Evolutionary conservation across 2,797 vertebrate species (phyloP).

Genomic region (Lacerta agilis): DNA sequence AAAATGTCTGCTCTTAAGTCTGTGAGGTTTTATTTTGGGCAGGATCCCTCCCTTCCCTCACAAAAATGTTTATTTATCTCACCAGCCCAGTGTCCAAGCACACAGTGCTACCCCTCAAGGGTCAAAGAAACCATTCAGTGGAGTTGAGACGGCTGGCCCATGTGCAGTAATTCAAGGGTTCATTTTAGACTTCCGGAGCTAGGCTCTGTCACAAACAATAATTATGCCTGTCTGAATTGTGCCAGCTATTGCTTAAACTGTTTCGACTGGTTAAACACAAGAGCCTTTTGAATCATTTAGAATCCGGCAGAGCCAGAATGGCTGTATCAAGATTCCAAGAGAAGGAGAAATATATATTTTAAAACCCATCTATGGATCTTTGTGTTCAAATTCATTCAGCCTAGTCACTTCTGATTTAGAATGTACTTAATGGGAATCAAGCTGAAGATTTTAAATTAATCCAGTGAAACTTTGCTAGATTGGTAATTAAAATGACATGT

Average conservation of each 20-base stretch:
- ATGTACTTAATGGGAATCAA: neutral
- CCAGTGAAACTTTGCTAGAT: neutral
- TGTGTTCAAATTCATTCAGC: neutral
- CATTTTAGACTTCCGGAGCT: conserved; percentile 40
- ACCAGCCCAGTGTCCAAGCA: neutral
- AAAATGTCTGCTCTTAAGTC: neutral
- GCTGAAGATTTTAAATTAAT: neutral
- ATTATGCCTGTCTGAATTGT: conserved; percentile 46
- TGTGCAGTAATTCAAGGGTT: conserved; percentile 40
- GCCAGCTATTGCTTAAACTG: conserved; percentile 43
- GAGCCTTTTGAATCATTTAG: conserved; percentile 47
- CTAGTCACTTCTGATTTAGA: conserved; percentile 21
- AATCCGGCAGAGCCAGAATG: conserved; percentile 35
- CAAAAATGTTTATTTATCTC: neutral
- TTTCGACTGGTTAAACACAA: conserved; percentile 31
- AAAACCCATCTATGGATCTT: neutral
- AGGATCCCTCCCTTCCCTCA: neutral
- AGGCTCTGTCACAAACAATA: conserved; percentile 50
- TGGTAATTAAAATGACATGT: neutral
- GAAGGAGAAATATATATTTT: neutral
- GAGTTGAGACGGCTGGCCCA: conserved; percentile 47
- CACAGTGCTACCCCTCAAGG: neutral
- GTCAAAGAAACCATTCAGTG: conserved; percentile 37
- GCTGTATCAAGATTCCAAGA: neutral
- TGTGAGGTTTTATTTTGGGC: neutral